Percentiles rank a stretch among this genome's conserved stretches.
Conservation (phyloP, 2,888 invertebrate genomes). For the Drosophila limbata region DNA sequence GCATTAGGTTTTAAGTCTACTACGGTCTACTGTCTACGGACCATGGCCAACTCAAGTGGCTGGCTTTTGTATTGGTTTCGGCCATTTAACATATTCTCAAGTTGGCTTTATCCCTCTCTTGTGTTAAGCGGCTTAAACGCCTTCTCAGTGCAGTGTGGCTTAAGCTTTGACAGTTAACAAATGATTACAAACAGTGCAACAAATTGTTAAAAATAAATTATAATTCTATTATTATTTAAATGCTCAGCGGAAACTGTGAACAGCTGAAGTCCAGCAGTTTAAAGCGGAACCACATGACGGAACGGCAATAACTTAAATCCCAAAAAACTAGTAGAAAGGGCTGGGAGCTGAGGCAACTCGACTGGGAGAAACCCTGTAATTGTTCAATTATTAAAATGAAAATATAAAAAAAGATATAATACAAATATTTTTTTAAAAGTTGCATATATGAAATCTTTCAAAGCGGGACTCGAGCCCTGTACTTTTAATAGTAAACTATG, state of each 20-base stretch:
- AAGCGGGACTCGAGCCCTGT: too few relatives aligned
- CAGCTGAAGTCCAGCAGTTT: constrained; percentile 55
- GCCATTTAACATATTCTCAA: constrained; percentile 48
- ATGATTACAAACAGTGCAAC: constrained; percentile 82
- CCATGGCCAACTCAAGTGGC: constrained; percentile 53
- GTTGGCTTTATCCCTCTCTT: constrained; percentile 13
- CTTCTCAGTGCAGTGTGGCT: constrained; percentile 51
- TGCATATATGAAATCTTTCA: too few relatives aligned
- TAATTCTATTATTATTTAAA: constrained; percentile 79
- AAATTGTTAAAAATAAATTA: constrained; percentile 80
- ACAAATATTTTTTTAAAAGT: neutral
- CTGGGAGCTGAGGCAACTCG: neutral
- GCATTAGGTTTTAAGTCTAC: constrained; percentile 39
- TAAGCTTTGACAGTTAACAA: constrained; percentile 74
- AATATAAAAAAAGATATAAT: neutral
- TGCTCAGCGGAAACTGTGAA: constrained; percentile 70
- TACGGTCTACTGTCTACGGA: neutral
- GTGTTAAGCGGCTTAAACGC: constrained; percentile 76
- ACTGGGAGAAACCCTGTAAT: neutral
- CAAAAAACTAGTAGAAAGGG: neutral
- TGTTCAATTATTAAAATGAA: neutral
- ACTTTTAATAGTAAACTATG: too few relatives aligned
- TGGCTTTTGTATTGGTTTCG: constrained; percentile 28
- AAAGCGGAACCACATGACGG: constrained; percentile 56
- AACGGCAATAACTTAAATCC: constrained; percentile 62